Percentiles rank a stretch among this genome's conserved stretches.
These are phyloP conservation scores for Drosophila nasuta DNA, from an alignment of 1,140 invertebrate genomes.

Conservation along the genomic window DNA sequence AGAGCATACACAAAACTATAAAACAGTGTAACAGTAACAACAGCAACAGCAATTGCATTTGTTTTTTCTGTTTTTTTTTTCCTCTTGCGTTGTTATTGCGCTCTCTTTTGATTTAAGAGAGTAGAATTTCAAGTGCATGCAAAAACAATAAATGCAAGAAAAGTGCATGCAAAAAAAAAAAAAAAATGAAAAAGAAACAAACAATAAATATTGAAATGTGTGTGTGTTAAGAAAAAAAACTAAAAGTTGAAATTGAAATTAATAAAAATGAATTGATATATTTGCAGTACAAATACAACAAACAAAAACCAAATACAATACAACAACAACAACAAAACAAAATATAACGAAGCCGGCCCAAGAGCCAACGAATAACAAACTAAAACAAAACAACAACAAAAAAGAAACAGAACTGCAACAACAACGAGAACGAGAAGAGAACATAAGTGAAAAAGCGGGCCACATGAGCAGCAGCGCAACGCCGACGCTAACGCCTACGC, in stretches of 20 bases:
- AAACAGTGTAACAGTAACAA: constrained; percentile 23
- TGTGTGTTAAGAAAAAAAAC: constrained; percentile 24
- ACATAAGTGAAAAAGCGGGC: constrained; percentile 18
- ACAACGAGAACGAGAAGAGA: constrained; percentile 12
- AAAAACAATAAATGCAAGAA: constrained; percentile 3
- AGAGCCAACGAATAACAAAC: constrained; percentile 55
- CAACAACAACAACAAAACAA: background rate
- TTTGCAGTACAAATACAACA: constrained; percentile 66
- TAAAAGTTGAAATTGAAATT: constrained; percentile 31
- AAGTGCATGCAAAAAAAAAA: constrained; percentile 23
- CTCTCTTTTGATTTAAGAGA: background rate
- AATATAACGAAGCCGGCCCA: constrained; percentile 47
- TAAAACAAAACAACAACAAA: constrained; percentile 17
- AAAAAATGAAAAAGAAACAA: background rate
- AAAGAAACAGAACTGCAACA: background rate
- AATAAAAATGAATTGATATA: constrained; percentile 37
- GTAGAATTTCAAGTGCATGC: background rate
- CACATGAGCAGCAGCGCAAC: constrained; percentile 40
- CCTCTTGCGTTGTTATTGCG: background rate
- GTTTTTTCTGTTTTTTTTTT: constrained; percentile 13
- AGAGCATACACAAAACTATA: constrained; percentile 38
- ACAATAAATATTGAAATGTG: constrained; percentile 24
- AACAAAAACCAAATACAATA: constrained; percentile 30
- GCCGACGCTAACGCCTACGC: constrained; percentile 18
- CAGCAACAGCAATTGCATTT: constrained; percentile 8